These are phyloP conservation scores for Chelonoidis abingdonii DNA, from an alignment of 2,113 vertebrate genomes.

Conservation along the genomic window DNA sequence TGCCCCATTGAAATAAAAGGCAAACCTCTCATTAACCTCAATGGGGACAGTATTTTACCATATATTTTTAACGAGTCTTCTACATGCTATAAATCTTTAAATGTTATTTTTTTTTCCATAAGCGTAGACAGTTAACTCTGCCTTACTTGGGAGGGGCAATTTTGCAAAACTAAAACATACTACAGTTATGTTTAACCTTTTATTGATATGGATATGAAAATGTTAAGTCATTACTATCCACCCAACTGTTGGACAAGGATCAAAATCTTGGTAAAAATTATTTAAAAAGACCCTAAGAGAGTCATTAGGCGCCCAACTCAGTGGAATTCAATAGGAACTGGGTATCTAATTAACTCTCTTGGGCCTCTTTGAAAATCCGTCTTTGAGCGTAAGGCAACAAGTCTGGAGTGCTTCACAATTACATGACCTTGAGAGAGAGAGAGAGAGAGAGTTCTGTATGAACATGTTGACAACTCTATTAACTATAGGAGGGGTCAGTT, in stretches of 20 bases:
- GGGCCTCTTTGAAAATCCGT: not conserved
- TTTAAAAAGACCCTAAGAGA: not conserved
- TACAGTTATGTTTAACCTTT: not conserved
- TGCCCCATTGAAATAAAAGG: not conserved
- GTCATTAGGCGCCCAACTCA: fast-evolving
- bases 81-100: not conserved
- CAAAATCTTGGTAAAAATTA: not conserved
- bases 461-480: not conserved
- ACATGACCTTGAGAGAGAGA: not conserved
- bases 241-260: not conserved
- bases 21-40: not conserved
- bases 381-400: not conserved
- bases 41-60: not conserved
- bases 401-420: not conserved
- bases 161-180: not conserved
- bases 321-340: not conserved
- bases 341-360: not conserved
- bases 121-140: not conserved
- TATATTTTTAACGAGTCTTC: not conserved
- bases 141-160: not conserved
- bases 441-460: not conserved
- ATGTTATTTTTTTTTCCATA: not conserved
- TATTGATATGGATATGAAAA: not conserved
- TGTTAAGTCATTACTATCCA: not conserved
- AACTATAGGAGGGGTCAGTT: constrained; percentile 22